Conservation (phyloP, 1,140 invertebrate species). For the Phymorhynchus buccinoides region DNA sequence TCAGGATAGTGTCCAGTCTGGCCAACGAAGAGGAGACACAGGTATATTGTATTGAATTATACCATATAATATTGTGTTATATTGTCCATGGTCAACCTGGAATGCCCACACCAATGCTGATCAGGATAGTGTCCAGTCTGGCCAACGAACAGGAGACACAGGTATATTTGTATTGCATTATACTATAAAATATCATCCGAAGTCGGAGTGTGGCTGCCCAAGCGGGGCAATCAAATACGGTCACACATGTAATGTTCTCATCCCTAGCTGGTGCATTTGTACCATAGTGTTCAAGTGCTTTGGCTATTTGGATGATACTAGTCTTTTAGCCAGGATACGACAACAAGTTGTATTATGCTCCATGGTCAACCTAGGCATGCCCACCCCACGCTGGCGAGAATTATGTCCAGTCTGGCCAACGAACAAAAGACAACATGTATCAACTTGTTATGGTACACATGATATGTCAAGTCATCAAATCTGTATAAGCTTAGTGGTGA, state of each 20-base stretch:
- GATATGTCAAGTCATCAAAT: background rate
- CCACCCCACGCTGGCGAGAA: background rate
- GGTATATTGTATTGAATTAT: background rate
- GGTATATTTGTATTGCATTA: background rate
- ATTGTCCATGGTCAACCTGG: slow-evolving; percentile 1
- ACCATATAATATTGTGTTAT: too few relatives aligned
- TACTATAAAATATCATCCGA: too few relatives aligned
- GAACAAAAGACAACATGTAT: background rate
- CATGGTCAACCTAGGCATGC: background rate
- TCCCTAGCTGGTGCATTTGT: too few relatives aligned
- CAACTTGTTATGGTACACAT: background rate
- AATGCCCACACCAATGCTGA: background rate
- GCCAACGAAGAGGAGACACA: background rate
- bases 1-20: background rate
- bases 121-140: background rate
- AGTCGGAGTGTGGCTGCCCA: too few relatives aligned
- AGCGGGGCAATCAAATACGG: too few relatives aligned
- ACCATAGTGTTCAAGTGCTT: too few relatives aligned
- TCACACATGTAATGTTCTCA: too few relatives aligned
- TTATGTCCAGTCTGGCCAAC: background rate
- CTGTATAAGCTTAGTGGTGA: too few relatives aligned
- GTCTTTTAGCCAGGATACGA: background rate
- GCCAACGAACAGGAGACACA: background rate
- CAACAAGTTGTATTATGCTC: background rate
- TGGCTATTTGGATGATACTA: too few relatives aligned